These are phyloP conservation scores for Drosophila micromelanica DNA, from an alignment of 1,140 invertebrate genomes.

Conservation along the genomic window DNA sequence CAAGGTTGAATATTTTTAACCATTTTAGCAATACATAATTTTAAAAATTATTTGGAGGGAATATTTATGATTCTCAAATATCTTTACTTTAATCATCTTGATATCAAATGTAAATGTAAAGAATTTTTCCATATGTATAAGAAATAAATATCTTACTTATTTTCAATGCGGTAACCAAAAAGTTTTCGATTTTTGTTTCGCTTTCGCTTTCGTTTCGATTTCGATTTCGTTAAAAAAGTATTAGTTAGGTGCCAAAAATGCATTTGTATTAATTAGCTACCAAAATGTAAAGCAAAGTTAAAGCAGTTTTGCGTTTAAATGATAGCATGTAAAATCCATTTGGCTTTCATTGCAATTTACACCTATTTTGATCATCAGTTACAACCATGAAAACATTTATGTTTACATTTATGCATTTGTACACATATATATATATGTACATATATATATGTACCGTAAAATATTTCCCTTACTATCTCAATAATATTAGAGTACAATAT, in stretches of 20 bases:
- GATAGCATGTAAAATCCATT: conserved; percentile 57
- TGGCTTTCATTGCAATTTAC: conserved; percentile 49
- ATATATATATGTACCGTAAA: conserved; percentile 62
- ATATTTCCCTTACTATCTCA: conserved; percentile 61
- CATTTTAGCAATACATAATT: conserved; percentile 74
- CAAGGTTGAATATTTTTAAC: conserved; percentile 56
- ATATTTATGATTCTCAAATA: conserved; percentile 83
- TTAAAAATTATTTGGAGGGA: conserved; percentile 84
- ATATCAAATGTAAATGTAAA: conserved; percentile 53
- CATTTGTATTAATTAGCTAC: conserved; percentile 52
- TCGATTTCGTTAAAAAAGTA: conserved; percentile 54
- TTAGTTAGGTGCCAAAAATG: conserved; percentile 33
- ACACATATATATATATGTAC: conserved; percentile 55
- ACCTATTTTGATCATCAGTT: conserved; percentile 84
- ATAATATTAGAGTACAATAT: conserved; percentile 67
- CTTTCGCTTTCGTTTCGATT: conserved; percentile 3
- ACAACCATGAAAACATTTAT: conserved; percentile 68
- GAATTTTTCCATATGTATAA: conserved; percentile 47
- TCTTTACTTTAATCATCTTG: conserved; percentile 60
- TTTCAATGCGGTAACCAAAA: conserved; percentile 13
- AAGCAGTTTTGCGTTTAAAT: conserved; percentile 57
- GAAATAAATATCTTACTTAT: conserved; percentile 52
- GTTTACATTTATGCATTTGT: conserved; percentile 73
- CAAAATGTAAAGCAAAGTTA: conserved; percentile 56
- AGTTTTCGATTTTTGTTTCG: neutral